Base-by-base conservation (phyloP, 1,140 invertebrate genomes). In the Polypedilum pembai region DNA sequence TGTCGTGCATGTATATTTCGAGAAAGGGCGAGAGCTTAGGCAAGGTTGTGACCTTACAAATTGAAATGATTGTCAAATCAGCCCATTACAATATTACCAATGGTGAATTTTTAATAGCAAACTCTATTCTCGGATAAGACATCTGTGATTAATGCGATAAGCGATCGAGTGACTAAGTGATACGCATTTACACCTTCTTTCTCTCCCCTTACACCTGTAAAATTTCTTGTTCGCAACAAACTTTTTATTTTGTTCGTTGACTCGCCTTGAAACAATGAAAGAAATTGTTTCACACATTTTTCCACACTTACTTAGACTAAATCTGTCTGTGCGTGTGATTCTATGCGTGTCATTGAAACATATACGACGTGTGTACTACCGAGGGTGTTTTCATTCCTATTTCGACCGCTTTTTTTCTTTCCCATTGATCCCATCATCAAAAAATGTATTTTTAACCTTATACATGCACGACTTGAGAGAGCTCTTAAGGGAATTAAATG, bases 21-120 rank as follows among this genome's bases (percentile, higher is more conserved):
- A 4, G 45, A 56, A n/a, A 12, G n/a, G 12, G n/a, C 12, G 45
- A n/a, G 12, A 56, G 45, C 12, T 56, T n/a, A 45, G 8, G 41
- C 41, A 56, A 56, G 45, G 45, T 56, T 56, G 12, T 15, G 45
- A 56, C 45, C 12, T 12, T 56, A 56, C 45, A 56, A 56, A 56
- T 56, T 56, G 45, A 56, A 56, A 56, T 56, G 45, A 56, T 56
- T 56, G 45, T 56, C 45, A 56, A 56, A 56, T 56, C 45, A n/a
- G 45, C 3, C 12, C 45, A 56, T n/a, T 56, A n/a, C n/a, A 56
- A n/a, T 56, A 56, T 56, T 56, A 56, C 45, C 12, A 56, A n/a
- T 56, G n/a, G 4, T 56, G 45, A 56, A 33, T 33, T 33, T 33
- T 33, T 33, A 33, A 33, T 33, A 33, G 24, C 5, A 33, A 33